Evolutionary conservation across 2,113 vertebrate species (phyloP).

Genomic region (Cinclus cinclus): DNA sequence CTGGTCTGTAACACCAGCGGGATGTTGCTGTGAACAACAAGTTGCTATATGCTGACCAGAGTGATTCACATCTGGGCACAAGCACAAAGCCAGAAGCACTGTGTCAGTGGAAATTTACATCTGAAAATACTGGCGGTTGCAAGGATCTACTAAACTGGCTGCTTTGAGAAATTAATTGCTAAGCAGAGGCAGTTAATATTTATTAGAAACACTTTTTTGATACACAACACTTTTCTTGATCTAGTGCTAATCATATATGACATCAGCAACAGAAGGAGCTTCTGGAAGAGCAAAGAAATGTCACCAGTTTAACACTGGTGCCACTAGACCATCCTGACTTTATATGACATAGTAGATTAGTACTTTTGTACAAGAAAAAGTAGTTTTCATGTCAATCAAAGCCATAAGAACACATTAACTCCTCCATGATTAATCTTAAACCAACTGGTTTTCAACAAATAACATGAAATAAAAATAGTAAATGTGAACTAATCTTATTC

Average conservation of each 20-base stretch:
- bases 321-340: background rate
- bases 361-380: background rate
- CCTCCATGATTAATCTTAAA: background rate
- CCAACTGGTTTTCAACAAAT: background rate
- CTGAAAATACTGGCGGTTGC: background rate
- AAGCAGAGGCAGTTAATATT: background rate
- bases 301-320: background rate
- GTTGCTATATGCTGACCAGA: background rate
- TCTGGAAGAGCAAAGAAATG: background rate
- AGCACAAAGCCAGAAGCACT: background rate
- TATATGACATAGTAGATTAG: background rate
- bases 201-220: background rate
- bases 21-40: background rate
- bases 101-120: background rate
- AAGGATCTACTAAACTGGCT: background rate
- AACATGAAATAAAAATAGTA: background rate
- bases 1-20: fast-evolving
- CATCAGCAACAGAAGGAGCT: background rate
- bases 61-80: background rate
- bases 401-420: background rate
- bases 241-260: background rate
- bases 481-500: background rate
- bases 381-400: background rate
- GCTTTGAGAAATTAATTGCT: background rate
- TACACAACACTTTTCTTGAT: background rate